These are phyloP conservation scores for Syritta pipiens DNA, from an alignment of 2,888 invertebrate genomes.

Conservation along the genomic window DNA sequence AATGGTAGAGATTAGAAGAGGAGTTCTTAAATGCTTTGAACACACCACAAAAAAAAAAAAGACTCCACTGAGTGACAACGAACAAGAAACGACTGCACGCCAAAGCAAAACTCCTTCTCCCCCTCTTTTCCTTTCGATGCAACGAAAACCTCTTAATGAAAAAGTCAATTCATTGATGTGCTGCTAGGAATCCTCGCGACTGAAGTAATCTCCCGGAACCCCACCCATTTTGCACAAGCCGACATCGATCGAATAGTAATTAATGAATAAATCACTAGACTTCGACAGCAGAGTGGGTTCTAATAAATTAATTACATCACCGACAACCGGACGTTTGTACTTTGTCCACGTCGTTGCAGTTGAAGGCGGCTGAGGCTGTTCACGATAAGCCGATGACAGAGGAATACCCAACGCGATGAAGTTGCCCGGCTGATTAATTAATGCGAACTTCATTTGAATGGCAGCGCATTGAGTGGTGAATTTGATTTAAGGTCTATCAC, in stretches of 20 bases:
- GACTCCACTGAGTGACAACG: no score
- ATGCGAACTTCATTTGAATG: background rate
- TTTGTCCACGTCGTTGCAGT: constrained; percentile 32
- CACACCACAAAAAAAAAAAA: no score
- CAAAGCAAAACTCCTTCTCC: no score
- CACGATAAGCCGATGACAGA: constrained; percentile 29
- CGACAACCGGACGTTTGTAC: constrained; percentile 52
- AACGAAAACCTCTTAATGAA: no score
- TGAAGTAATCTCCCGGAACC: background rate
- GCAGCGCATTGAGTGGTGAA: background rate
- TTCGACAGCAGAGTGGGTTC: constrained; percentile 30
- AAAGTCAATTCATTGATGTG: no score
- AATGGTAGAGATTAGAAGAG: no score
- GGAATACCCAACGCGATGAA: no score
- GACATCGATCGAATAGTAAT: constrained; percentile 46
- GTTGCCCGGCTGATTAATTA: no score
- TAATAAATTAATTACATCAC: constrained; percentile 61
- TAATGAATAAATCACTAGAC: constrained; percentile 47
- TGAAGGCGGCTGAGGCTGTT: constrained; percentile 6
- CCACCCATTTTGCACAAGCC: background rate
- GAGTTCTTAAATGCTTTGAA: no score
- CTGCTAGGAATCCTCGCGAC: background rate
- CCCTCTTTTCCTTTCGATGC: no score
- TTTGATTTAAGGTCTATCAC: no score
- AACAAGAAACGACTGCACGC: no score